Evolutionary conservation across 2,888 invertebrate genomes (phyloP).

Genomic region (Atherix ibis): DNA sequence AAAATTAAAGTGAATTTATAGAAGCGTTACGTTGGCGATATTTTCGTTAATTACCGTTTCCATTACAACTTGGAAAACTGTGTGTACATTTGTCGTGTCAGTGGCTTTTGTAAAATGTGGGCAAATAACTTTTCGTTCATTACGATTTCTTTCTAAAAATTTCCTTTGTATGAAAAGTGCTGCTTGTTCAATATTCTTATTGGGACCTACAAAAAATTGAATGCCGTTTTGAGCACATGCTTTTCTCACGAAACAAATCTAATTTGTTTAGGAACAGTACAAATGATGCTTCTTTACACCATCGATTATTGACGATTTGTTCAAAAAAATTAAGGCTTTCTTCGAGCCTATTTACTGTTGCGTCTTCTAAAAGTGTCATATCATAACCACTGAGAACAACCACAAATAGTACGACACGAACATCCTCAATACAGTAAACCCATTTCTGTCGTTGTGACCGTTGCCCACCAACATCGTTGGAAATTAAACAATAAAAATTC

Average conservation of each 20-base stretch:
- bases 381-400: conserved; percentile 49
- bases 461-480: conserved; percentile 47
- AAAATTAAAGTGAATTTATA: too few relatives aligned
- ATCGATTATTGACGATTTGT: conserved; percentile 47
- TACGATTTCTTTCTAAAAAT: conserved; percentile 39
- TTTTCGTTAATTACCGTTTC: conserved; percentile 48
- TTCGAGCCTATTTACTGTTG: conserved; percentile 42
- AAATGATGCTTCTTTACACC: conserved; percentile 44
- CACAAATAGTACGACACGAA: conserved; percentile 45
- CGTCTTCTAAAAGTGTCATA: conserved; percentile 47
- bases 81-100: conserved; percentile 48
- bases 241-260: conserved; percentile 48
- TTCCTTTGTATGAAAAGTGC: conserved; percentile 46
- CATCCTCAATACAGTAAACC: conserved; percentile 53
- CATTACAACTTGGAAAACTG: conserved; percentile 49
- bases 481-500: conserved; percentile 3
- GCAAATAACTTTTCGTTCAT: conserved; percentile 41
- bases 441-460: conserved; percentile 47
- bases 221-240: conserved; percentile 44
- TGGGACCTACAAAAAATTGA: conserved; percentile 38
- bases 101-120: conserved; percentile 52
- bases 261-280: conserved; percentile 49
- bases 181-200: conserved; percentile 44
- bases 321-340: conserved; percentile 47
- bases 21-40: conserved; percentile 38